Percentiles rank a stretch among this genome's conserved stretches.
Conservation (phyloP, 2,113 vertebrate species). For the Mesembrinibis cayennensis region DNA sequence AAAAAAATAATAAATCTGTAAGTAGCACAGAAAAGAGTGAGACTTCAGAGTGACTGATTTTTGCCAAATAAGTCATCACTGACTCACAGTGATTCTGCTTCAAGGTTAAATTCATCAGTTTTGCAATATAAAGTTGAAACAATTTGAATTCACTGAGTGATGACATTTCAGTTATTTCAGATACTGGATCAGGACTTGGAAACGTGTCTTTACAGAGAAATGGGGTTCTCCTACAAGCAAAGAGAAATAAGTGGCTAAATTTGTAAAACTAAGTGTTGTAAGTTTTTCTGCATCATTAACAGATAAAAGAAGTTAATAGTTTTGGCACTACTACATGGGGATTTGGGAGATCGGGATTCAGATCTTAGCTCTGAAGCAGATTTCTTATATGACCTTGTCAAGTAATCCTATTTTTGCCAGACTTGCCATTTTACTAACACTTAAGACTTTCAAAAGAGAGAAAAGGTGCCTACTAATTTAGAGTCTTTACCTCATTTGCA, state of each 20-base stretch:
- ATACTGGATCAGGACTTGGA: not conserved
- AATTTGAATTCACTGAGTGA: not conserved
- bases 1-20: not conserved
- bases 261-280: not conserved
- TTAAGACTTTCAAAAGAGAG: not conserved
- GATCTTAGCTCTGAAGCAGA: not conserved
- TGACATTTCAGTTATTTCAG: not conserved
- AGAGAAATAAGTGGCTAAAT: not conserved
- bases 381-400: not conserved
- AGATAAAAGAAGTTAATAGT: not conserved
- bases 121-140: not conserved
- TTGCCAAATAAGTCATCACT: not conserved
- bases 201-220: not conserved
- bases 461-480: not conserved
- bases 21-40: not conserved
- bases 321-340: not conserved
- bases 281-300: not conserved
- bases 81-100: not conserved
- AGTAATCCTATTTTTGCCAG: not conserved
- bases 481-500: not conserved
- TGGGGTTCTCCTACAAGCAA: not conserved
- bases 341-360: not conserved
- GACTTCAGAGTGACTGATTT: not conserved
- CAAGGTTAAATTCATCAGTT: not conserved
- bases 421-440: not conserved